Evolutionary conservation across 2,888 invertebrate species (phyloP).

Genomic region (Plebejus argus): DNA sequence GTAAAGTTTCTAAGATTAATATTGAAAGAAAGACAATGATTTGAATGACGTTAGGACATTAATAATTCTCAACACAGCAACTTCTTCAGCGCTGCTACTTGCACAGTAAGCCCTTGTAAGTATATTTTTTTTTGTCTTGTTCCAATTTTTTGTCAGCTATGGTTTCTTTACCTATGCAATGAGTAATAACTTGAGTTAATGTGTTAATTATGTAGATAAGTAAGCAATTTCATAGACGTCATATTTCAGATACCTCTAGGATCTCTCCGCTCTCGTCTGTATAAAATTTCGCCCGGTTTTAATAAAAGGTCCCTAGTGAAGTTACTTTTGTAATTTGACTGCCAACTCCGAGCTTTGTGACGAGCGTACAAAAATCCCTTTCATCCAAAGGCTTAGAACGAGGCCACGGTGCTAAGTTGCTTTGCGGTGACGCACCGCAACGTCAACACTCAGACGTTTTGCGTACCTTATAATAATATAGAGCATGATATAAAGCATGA

Average conservation of each 20-base stretch:
- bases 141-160: no score
- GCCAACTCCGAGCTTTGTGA: background rate
- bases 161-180: no score
- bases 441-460: background rate
- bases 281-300: background rate
- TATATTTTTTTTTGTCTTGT: no score
- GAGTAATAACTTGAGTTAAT: no score
- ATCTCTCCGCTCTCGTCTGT: background rate
- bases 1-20: background rate
- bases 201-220: no score
- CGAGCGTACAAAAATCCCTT: constrained; percentile 16
- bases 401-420: background rate
- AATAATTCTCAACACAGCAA: background rate
- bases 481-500: no score
- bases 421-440: background rate
- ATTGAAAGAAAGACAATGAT: no score
- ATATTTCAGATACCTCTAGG: background rate
- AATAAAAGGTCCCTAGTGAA: background rate
- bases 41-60: no score
- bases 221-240: background rate
- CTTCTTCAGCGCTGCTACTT: no score
- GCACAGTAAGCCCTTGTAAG: no score
- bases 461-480: no score
- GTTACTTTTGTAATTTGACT: constrained; percentile 13
- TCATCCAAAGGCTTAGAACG: background rate